Percentiles rank a stretch among this genome's conserved stretches.
Conservation (phyloP, 2,888 invertebrate species). For the Ophion ellenae region DNA sequence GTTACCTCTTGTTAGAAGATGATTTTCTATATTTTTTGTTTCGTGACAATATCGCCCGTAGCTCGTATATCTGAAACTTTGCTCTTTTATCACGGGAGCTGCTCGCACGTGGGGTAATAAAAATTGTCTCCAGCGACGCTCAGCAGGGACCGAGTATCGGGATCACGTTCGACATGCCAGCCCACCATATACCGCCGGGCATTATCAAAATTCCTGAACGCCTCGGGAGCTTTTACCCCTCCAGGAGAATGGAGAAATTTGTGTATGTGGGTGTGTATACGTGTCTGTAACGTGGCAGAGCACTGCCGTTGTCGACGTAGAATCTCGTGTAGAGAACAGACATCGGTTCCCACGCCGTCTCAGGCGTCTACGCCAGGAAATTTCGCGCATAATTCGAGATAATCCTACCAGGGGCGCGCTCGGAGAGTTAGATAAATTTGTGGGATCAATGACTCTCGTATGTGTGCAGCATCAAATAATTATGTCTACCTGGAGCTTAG, state of each 20-base stretch:
- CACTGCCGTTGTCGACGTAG: conserved; percentile 23
- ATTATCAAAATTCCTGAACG: conserved; percentile 59
- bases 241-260: conserved; percentile 14
- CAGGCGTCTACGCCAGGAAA: conserved; percentile 26
- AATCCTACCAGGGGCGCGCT: conserved; percentile 21
- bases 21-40: neutral
- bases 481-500: neutral
- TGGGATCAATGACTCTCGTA: conserved; percentile 15
- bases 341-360: conserved; percentile 41
- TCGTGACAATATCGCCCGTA: neutral
- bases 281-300: conserved; percentile 27
- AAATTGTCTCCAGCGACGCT: conserved; percentile 27
- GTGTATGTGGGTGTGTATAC: neutral
- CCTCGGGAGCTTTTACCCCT: conserved; percentile 39
- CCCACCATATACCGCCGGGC: conserved; percentile 26
- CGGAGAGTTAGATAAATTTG: conserved; percentile 32
- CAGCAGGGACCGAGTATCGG: conserved; percentile 36
- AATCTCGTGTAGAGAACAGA: conserved; percentile 30
- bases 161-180: conserved; percentile 52
- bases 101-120: conserved; percentile 28
- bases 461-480: neutral
- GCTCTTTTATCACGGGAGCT: conserved; percentile 30
- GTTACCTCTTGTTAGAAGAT: neutral
- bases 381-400: conserved; percentile 49
- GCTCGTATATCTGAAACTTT: conserved; percentile 20